phyloP scores from a whole-genome alignment of 2,888 invertebrate genomes.

The Marronus borbonicus region DNA sequence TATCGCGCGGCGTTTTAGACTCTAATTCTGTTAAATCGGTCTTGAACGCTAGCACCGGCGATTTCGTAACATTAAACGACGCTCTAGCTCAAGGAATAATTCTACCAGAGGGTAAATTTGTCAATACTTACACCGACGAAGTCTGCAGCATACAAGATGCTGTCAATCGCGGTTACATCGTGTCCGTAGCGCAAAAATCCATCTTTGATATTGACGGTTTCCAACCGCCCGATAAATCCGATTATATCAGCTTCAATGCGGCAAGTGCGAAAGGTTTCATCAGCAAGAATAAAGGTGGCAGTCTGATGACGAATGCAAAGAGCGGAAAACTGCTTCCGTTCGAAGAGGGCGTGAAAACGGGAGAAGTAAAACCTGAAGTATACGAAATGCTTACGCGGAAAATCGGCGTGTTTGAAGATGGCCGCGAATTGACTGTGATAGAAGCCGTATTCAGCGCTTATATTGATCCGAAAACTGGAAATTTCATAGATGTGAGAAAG shows the following conservation, averaged over 20 bases:
- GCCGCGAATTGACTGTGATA: conserved; percentile 85
- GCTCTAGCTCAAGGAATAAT: conserved; percentile 88
- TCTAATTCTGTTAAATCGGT: conserved; percentile 88
- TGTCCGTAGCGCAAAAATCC: conserved; percentile 88
- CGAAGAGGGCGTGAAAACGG: conserved; percentile 84
- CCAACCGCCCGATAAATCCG: conserved; percentile 85
- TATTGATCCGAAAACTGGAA: conserved; percentile 91
- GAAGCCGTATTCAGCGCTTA: conserved; percentile 90
- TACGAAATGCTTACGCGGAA: conserved; percentile 88
- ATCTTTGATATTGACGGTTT: conserved; percentile 95
- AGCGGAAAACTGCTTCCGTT: conserved; percentile 84
- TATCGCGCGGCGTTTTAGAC: conserved; percentile 90
- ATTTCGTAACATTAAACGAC: conserved; percentile 87
- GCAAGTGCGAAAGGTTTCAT: conserved; percentile 85
- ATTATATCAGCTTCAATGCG: conserved; percentile 88
- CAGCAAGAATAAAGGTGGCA: conserved; percentile 81
- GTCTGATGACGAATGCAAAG: conserved; percentile 81
- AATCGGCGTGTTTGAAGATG: conserved; percentile 85
- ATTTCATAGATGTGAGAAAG: conserved; percentile 83
- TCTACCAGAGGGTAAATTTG: conserved; percentile 82
- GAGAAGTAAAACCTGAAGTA: conserved; percentile 87
- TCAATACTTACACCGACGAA: conserved; percentile 82
- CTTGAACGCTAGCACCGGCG: conserved; percentile 84
- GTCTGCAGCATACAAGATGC: conserved; percentile 87
- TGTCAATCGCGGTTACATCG: conserved; percentile 89